Percentiles rank a stretch among this genome's conserved stretches.
Evolutionary conservation across 2,797 vertebrate species (phyloP).

Genomic region (Arnoldichthys spilopterus): DNA sequence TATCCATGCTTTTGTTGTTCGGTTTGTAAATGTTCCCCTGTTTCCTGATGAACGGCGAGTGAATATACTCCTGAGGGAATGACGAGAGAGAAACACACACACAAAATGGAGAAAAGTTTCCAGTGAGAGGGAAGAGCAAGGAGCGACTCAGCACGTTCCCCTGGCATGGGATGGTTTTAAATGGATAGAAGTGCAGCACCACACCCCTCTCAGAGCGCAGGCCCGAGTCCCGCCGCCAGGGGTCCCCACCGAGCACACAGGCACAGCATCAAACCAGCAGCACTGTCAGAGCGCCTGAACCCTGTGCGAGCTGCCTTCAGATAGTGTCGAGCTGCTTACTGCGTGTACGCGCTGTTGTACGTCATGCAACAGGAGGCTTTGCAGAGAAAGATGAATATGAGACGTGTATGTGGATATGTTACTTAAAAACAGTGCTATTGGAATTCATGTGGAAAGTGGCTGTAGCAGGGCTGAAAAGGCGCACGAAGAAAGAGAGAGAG

Average conservation of each 20-base stretch:
- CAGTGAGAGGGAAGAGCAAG: conserved; percentile 53
- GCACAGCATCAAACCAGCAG: not conserved
- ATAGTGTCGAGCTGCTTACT: no score
- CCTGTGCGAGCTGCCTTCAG: no score
- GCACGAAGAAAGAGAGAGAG: not conserved
- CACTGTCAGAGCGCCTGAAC: not conserved
- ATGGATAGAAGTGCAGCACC: conserved; percentile 72
- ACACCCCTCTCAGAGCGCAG: conserved; percentile 77
- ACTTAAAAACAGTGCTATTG: no score
- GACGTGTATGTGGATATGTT: no score
- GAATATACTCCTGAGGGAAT: conserved; percentile 85
- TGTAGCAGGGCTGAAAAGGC: no score
- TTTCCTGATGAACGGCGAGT: conserved; percentile 91
- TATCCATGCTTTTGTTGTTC: conserved; percentile 97
- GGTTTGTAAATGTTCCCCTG: conserved; percentile 99
- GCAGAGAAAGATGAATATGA: no score
- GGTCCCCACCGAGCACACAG: conserved; percentile 69
- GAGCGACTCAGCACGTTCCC: conserved; percentile 69
- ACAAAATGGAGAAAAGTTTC: conserved; percentile 21
- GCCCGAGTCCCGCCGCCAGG: conserved; percentile 77
- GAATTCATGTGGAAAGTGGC: no score
- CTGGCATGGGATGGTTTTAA: conserved; percentile 83
- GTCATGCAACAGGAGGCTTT: no score
- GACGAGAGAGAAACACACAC: not conserved
- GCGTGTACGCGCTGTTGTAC: no score